Evolutionary conservation across 2,113 vertebrate genomes (phyloP).

Genomic region (Alethe castanea): DNA sequence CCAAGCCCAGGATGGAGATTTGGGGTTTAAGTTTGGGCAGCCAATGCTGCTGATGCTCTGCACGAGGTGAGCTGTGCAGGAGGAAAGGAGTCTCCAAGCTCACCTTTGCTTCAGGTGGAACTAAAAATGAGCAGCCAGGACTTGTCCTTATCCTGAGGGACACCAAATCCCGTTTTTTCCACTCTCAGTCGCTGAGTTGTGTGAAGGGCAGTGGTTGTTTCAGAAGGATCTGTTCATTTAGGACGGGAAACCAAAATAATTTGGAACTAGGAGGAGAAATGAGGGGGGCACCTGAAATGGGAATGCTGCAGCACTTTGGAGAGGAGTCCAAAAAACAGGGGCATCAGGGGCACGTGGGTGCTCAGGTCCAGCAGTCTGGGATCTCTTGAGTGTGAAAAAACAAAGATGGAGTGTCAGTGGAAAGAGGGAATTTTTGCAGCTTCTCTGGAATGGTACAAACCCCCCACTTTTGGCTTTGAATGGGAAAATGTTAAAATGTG

Average conservation of each 20-base stretch:
- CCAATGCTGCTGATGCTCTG: not conserved
- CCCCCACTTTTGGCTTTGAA: not conserved
- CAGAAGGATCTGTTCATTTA: not conserved
- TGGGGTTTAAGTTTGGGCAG: not conserved
- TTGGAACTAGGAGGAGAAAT: not conserved
- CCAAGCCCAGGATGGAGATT: not conserved
- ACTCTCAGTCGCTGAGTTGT: not conserved
- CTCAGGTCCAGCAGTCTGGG: not conserved
- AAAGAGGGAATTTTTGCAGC: not conserved
- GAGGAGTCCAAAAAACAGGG: not conserved
- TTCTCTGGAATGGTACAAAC: not conserved
- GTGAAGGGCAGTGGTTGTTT: not conserved
- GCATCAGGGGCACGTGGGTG: not conserved
- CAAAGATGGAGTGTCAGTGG: not conserved
- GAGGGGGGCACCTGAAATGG: not conserved
- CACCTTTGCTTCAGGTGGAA: not conserved
- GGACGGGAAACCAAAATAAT: not conserved
- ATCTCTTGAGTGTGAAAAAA: not conserved
- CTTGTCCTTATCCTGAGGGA: not conserved
- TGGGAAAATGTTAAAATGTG: not conserved
- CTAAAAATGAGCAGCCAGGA: not conserved
- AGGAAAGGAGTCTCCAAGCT: not conserved
- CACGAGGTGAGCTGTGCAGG: not conserved
- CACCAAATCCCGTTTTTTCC: not conserved
- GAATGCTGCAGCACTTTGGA: not conserved